phyloP scores from a whole-genome alignment of 2,888 invertebrate species.

The Chrysopilus asiliformis region DNA sequence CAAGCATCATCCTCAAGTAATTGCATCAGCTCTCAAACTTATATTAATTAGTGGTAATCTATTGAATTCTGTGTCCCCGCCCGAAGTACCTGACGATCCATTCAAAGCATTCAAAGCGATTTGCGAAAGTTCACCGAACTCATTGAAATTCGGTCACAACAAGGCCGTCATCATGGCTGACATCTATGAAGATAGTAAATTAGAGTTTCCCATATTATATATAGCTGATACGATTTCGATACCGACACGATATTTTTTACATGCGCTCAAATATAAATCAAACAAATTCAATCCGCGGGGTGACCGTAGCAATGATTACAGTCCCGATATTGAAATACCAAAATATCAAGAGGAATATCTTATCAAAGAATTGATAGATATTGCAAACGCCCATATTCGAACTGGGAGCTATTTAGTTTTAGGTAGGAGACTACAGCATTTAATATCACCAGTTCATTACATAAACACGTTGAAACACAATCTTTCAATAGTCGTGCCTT shows the following conservation, averaged over 20 bases:
- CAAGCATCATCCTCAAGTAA: too few species aligned
- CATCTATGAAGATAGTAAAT: not conserved
- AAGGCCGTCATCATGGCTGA: slow-evolving; percentile 2
- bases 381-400: not conserved
- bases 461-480: too few species aligned
- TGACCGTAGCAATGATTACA: not conserved
- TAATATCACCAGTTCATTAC: too few species aligned
- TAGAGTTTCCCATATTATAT: slow-evolving; percentile 1
- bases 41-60: too few species aligned
- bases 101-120: slow-evolving; percentile 1
- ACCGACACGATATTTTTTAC: slow-evolving; percentile 3
- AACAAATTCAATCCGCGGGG: not conserved
- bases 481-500: too few species aligned
- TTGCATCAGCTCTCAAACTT: too few species aligned
- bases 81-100: slow-evolving; percentile 1
- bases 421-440: too few species aligned
- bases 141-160: slow-evolving; percentile 1
- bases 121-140: slow-evolving; percentile 2
- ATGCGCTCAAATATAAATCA: slow-evolving; percentile 2
- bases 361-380: slow-evolving; percentile 1
- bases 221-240: slow-evolving; percentile 2
- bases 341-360: slow-evolving; percentile 5
- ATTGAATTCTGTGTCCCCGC: slow-evolving; percentile 1
- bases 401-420: too few species aligned
- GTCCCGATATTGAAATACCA: not conserved